phyloP scores from a whole-genome alignment of 2,888 invertebrate genomes.

The Choreutis nemorana region DNA sequence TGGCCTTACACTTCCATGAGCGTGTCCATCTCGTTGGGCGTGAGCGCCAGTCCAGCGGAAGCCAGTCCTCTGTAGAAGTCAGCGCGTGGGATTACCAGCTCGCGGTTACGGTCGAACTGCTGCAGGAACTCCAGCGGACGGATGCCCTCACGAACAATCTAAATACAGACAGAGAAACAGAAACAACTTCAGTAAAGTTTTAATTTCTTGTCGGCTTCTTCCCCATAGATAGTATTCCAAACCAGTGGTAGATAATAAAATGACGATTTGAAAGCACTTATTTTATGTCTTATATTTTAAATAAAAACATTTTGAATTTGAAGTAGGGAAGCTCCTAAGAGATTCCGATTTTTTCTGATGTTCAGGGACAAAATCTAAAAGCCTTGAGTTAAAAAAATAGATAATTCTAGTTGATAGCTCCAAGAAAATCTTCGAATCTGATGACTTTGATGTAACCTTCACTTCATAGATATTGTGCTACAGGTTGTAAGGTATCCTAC shows the following conservation, averaged over 20 bases:
- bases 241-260: too few relatives aligned
- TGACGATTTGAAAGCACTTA: too few relatives aligned
- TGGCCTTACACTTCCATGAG: slow-evolving; percentile 77
- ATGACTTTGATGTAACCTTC: too few relatives aligned
- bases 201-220: too few relatives aligned
- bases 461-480: too few relatives aligned
- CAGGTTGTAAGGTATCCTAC: too few relatives aligned
- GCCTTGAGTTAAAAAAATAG: not conserved
- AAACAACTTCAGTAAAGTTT: not conserved
- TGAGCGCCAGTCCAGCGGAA: slow-evolving; percentile 70
- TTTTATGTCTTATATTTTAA: too few relatives aligned
- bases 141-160: slow-evolving; percentile 73
- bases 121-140: slow-evolving; percentile 71
- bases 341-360: too few relatives aligned
- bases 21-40: slow-evolving; percentile 72
- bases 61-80: slow-evolving; percentile 78
- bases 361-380: slow-evolving; percentile 1
- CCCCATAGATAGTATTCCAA: too few relatives aligned
- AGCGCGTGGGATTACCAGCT: slow-evolving; percentile 68
- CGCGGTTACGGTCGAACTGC: slow-evolving; percentile 71
- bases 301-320: not conserved
- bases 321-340: too few relatives aligned
- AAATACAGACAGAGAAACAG: slow-evolving; percentile 6
- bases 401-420: too few relatives aligned
- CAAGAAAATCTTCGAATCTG: too few relatives aligned